These are phyloP conservation scores for Leptodactylus fuscus DNA, from an alignment of 2,113 vertebrate species.

Conservation along the genomic window DNA sequence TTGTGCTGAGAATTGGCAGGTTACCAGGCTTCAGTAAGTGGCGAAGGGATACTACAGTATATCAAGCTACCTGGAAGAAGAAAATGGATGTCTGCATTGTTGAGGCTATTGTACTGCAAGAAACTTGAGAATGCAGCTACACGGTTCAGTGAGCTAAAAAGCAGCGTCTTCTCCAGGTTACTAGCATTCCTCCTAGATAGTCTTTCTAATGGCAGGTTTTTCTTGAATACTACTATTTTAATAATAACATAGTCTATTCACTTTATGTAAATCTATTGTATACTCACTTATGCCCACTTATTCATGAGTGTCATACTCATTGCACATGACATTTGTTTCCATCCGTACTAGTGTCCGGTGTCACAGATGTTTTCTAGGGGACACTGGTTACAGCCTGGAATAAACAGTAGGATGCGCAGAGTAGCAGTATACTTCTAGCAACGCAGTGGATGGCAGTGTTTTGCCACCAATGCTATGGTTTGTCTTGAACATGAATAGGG, in stretches of 20 bases:
- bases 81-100: slow-evolving; percentile 30
- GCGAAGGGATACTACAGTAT: slow-evolving; percentile 4
- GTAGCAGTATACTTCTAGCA: neutral
- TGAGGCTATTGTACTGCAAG: slow-evolving; percentile 16
- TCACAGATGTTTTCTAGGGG: too few relatives aligned
- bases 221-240: neutral
- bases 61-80: slow-evolving; percentile 35
- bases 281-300: neutral
- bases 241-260: neutral
- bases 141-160: slow-evolving; percentile 24
- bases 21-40: slow-evolving; percentile 15
- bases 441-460: neutral
- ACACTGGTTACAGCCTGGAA: neutral
- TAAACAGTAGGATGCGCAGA: neutral
- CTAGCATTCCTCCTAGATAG: neutral
- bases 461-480: too few relatives aligned
- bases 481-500: neutral
- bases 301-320: neutral
- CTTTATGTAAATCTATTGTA: neutral
- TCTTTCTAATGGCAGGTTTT: neutral
- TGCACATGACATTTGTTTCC: neutral
- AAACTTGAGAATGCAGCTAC: slow-evolving; percentile 28
- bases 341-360: neutral
- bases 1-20: slow-evolving; percentile 4
- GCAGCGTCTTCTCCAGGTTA: neutral